Evolutionary conservation across 2,888 invertebrate species (phyloP).

Genomic region (Cetonia aurata): DNA sequence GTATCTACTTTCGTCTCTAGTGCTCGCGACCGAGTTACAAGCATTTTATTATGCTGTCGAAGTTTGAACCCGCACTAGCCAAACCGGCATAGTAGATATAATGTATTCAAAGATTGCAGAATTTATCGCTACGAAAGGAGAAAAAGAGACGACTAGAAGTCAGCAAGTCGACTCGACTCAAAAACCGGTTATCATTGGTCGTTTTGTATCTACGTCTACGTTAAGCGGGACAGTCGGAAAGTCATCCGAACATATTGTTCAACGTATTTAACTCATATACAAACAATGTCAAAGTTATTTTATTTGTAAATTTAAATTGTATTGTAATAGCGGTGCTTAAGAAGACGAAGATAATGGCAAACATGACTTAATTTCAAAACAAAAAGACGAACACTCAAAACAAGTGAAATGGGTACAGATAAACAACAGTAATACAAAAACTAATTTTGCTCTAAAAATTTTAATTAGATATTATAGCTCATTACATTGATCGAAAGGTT

Average conservation of each 20-base stretch:
- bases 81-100: conserved; percentile 24
- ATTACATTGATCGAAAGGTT: too few species aligned
- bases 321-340: too few species aligned
- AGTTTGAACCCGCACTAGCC: conserved; percentile 22
- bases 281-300: neutral
- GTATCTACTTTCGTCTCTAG: neutral
- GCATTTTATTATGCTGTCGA: conserved; percentile 22
- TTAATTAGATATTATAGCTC: too few species aligned
- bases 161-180: conserved; percentile 27
- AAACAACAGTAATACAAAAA: too few species aligned
- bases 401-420: too few species aligned
- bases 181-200: conserved; percentile 29
- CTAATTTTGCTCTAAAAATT: too few species aligned
- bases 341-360: too few species aligned
- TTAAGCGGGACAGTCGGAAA: conserved; percentile 26
- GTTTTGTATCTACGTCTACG: too few species aligned
- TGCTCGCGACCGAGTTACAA: conserved; percentile 29
- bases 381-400: too few species aligned
- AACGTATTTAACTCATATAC: conserved; percentile 7
- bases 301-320: too few species aligned
- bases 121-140: conserved; percentile 33
- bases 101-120: conserved; percentile 41
- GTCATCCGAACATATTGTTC: conserved; percentile 25
- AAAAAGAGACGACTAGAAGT: conserved; percentile 37
- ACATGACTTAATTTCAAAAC: too few species aligned